A percentile compares a stretch with the other conserved stretches of the same genome.
Conservation (phyloP, 2,888 invertebrate genomes). For the Microctonus aethiopoides region DNA sequence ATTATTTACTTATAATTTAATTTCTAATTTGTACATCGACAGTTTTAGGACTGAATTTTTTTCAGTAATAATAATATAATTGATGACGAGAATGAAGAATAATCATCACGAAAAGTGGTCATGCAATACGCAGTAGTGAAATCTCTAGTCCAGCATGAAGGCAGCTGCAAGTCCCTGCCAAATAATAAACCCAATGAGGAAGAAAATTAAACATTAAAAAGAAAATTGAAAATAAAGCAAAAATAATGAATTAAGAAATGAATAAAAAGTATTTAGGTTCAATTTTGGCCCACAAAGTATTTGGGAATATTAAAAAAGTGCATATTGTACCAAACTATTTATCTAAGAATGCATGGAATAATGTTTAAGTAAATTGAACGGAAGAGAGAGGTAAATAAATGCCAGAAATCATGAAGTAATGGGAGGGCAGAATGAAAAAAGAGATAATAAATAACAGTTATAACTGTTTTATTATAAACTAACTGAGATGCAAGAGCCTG, state of each 20-base stretch:
- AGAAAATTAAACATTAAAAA: neutral
- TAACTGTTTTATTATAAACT: neutral
- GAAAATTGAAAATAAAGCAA: slow-evolving; percentile 37
- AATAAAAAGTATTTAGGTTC: neutral
- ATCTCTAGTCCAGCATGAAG: slow-evolving; percentile 66
- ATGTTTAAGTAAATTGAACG: neutral
- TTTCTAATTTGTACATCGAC: neutral
- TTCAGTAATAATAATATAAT: neutral
- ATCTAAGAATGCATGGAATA: neutral
- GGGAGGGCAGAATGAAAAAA: slow-evolving; percentile 23
- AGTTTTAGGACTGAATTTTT: neutral
- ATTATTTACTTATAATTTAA: neutral
- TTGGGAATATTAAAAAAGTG: neutral
- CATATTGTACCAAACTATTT: slow-evolving; percentile 10
- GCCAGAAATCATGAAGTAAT: neutral
- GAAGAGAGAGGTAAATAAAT: neutral
- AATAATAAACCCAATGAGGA: slow-evolving; percentile 11
- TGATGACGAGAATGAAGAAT: no score
- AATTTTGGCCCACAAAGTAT: slow-evolving; percentile 1
- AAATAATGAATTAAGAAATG: slow-evolving; percentile 26
- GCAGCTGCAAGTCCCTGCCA: slow-evolving; percentile 49
- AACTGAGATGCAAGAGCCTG: neutral
- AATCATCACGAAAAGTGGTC: slow-evolving; percentile 36
- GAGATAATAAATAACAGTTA: slow-evolving; percentile 21
- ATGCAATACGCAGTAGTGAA: slow-evolving; percentile 64